Evolutionary conservation across 92 coral and sea anemone genomes (phyloP).

Genomic region (Palythoa grandiflora): DNA sequence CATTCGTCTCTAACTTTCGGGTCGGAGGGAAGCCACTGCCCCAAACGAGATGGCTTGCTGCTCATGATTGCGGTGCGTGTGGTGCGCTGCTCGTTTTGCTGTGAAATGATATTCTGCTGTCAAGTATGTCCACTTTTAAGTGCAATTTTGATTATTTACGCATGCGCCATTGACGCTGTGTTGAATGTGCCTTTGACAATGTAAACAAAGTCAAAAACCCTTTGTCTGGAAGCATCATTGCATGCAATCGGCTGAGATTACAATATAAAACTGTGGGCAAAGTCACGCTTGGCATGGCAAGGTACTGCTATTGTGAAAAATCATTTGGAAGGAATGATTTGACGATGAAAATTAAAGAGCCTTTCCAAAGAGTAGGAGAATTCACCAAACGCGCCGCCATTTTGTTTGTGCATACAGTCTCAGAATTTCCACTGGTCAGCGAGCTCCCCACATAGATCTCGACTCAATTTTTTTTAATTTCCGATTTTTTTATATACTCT

Average conservation of each 20-base stretch:
- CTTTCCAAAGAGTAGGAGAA: conserved; percentile 1
- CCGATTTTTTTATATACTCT: no score
- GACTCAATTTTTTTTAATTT: no score
- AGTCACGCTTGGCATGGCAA: background rate
- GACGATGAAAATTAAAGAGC: background rate
- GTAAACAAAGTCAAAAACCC: background rate
- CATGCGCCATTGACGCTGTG: background rate
- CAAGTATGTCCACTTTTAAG: background rate
- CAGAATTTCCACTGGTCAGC: no score
- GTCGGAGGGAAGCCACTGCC: conserved; percentile 75
- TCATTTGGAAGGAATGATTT: background rate
- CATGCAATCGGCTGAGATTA: background rate
- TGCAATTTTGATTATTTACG: background rate
- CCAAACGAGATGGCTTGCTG: conserved; percentile 50
- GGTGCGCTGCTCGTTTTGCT: conserved; percentile 49
- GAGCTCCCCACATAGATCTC: no score
- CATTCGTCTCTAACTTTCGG: conserved; percentile 66
- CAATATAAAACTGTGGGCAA: background rate
- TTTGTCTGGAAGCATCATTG: background rate
- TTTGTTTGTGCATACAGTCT: no score
- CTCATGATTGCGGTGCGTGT: conserved; percentile 51
- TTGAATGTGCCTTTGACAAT: background rate
- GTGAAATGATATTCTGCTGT: background rate
- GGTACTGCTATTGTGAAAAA: background rate
- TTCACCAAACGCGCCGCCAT: no score